Evolutionary conservation across 92 coral and sea anemone species (phyloP).

Genomic region (Heteractis magnifica): DNA sequence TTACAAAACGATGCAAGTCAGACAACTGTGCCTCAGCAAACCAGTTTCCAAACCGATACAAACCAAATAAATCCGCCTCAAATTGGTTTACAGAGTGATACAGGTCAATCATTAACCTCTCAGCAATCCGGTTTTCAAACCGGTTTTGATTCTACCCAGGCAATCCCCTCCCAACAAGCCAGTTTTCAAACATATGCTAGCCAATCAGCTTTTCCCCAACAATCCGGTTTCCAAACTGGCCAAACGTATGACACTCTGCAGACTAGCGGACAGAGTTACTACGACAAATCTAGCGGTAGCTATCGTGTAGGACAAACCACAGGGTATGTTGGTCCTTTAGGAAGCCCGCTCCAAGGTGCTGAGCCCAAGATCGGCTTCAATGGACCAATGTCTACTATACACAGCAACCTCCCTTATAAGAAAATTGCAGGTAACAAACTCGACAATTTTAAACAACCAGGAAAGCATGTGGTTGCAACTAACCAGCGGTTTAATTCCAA

Average conservation of each 20-base stretch:
- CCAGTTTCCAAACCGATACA: neutral
- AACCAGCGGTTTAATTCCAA: slow-evolving; percentile 40
- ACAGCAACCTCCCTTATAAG: slow-evolving; percentile 6
- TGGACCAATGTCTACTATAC: slow-evolving; percentile 16
- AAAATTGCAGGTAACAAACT: neutral
- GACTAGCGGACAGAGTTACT: neutral
- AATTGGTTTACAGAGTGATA: neutral
- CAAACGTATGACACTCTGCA: too few species aligned
- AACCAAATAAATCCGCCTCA: too few species aligned
- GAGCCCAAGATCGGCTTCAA: slow-evolving; percentile 28
- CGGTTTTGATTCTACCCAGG: neutral
- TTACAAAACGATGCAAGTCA: slow-evolving; percentile 2
- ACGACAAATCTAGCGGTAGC: neutral
- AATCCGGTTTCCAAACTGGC: too few species aligned
- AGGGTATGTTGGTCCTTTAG: slow-evolving; percentile 3
- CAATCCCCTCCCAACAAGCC: neutral
- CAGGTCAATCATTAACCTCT: neutral
- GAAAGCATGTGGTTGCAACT: slow-evolving; percentile 28
- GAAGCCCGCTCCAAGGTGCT: neutral
- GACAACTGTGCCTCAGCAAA: neutral
- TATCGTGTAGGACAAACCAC: slow-evolving; percentile 16
- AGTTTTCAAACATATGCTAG: neutral
- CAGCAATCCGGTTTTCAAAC: neutral
- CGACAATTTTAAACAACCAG: slow-evolving; percentile 1
- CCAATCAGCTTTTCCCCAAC: neutral